Evolutionary conservation across 2,113 vertebrate genomes (phyloP).

Genomic region (Pachyramphus minor): DNA sequence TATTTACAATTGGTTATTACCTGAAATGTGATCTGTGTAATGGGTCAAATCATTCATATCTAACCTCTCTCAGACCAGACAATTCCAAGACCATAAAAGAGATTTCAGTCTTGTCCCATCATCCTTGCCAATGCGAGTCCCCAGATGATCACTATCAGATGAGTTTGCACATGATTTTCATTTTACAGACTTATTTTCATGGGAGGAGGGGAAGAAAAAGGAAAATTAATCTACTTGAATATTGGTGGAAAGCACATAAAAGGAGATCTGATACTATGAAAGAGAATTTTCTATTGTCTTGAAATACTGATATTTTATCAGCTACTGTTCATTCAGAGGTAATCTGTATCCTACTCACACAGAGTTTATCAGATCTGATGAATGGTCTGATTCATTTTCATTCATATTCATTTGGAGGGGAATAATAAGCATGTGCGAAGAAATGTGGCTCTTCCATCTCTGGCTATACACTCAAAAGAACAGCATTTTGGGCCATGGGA

Average conservation of each 20-base stretch:
- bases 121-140: not conserved
- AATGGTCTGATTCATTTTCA: not conserved
- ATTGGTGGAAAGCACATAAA: not conserved
- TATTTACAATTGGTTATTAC: not conserved
- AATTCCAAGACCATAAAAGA: slow-evolving; percentile 3
- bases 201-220: not conserved
- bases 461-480: not conserved
- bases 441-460: not conserved
- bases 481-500: not conserved
- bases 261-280: not conserved
- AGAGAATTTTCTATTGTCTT: not conserved
- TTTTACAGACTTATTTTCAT: not conserved
- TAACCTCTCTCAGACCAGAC: not conserved
- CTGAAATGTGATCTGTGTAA: slow-evolving; percentile 5
- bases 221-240: not conserved
- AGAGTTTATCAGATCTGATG: not conserved
- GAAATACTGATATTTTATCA: not conserved
- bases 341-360: not conserved
- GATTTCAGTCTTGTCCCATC: not conserved
- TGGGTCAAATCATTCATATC: not conserved
- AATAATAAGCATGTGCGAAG: not conserved
- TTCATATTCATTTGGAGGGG: not conserved
- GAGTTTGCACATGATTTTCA: slow-evolving; percentile 11
- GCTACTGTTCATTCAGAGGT: not conserved
- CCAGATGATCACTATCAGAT: not conserved